Conservation (phyloP, 2,888 invertebrate species). For the Synanthedon formicaeformis region DNA sequence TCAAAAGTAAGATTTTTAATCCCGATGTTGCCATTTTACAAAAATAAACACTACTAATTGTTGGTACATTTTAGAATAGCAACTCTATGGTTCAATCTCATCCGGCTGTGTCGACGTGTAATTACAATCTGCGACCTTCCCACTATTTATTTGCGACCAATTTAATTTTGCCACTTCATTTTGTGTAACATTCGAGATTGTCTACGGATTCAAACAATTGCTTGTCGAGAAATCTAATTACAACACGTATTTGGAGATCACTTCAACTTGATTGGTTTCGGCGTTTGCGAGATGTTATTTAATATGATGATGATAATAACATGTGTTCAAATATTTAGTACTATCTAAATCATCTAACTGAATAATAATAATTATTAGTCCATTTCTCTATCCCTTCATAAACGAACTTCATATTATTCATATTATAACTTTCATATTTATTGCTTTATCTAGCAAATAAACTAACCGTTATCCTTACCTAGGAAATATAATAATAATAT, state of each 20-base stretch:
- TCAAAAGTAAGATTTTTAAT: too few relatives aligned
- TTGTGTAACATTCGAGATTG: constrained; percentile 1
- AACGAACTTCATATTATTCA: too few relatives aligned
- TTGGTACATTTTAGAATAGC: neutral
- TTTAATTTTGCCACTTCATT: constrained; percentile 14
- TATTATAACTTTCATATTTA: too few relatives aligned
- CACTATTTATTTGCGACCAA: constrained; percentile 15
- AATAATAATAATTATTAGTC: too few relatives aligned
- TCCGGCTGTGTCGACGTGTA: constrained; percentile 4
- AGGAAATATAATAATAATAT: too few relatives aligned
- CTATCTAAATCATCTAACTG: neutral
- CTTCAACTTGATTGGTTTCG: neutral
- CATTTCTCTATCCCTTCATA: too few relatives aligned
- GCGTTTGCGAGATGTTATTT: neutral
- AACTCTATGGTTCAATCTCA: neutral
- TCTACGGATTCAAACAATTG: neutral
- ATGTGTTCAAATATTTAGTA: neutral
- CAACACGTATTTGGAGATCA: neutral
- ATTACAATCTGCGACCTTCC: constrained; percentile 11
- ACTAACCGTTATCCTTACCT: too few relatives aligned
- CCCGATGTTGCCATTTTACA: too few relatives aligned
- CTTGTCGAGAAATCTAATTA: constrained; percentile 2
- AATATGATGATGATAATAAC: neutral
- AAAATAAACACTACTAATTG: neutral
- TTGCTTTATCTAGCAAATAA: too few relatives aligned